Evolutionary conservation across 2,888 invertebrate species (phyloP).

Genomic region (Erannis defoliaria): DNA sequence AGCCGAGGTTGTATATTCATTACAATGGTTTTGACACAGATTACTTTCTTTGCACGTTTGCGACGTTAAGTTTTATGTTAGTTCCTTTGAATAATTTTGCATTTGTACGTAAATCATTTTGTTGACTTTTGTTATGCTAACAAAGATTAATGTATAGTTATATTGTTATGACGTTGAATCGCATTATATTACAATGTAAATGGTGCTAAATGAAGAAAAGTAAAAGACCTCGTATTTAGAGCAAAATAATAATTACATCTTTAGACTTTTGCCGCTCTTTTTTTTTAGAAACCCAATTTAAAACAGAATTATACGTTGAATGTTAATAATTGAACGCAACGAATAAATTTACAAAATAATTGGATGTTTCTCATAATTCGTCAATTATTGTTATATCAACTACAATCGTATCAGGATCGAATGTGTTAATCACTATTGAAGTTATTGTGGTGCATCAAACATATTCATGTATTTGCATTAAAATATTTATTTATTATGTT

Average conservation of each 20-base stretch:
- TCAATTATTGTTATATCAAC: slow-evolving; percentile 55
- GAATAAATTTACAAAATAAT: slow-evolving; percentile 43
- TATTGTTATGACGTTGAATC: not conserved
- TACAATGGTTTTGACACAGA: slow-evolving; percentile 76
- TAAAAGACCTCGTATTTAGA: not conserved
- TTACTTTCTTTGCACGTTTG: slow-evolving; percentile 72
- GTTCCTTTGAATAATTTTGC: slow-evolving; percentile 56
- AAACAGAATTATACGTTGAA: slow-evolving; percentile 8
- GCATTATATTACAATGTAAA: not conserved
- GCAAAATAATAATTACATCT: too few relatives aligned
- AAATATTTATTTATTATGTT: too few relatives aligned
- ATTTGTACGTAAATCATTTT: slow-evolving; percentile 55
- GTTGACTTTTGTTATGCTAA: slow-evolving; percentile 31
- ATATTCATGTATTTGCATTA: not conserved
- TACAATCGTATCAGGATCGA: slow-evolving; percentile 46
- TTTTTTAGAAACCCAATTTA: slow-evolving; percentile 12
- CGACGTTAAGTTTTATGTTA: slow-evolving; percentile 57
- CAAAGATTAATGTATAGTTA: not conserved
- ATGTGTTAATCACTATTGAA: slow-evolving; percentile 51
- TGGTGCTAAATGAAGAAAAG: not conserved
- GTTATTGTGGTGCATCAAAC: slow-evolving; percentile 14
- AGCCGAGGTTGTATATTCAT: slow-evolving; percentile 74
- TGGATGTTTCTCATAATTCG: slow-evolving; percentile 51
- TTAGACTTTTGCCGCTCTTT: too few relatives aligned
- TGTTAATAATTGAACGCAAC: slow-evolving; percentile 27